phyloP scores from a whole-genome alignment of 2,888 invertebrate genomes.

The Mylabris sibirica region DNA sequence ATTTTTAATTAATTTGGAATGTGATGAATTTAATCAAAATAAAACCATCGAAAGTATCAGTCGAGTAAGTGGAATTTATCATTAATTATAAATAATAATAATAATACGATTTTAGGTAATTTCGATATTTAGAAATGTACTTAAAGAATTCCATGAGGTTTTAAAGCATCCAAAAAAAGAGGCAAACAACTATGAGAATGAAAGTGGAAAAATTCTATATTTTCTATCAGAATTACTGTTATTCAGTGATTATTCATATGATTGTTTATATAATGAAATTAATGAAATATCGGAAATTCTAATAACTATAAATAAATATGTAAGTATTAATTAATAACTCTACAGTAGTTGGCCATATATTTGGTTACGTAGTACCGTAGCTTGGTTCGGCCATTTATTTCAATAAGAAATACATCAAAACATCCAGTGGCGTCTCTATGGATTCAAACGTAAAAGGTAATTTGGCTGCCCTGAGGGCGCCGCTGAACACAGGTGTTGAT shows the following conservation, averaged over 20 bases:
- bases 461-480: no score
- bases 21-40: constrained; percentile 38
- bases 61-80: constrained; percentile 36
- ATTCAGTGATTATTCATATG: constrained; percentile 39
- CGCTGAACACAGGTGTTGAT: no score
- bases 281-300: neutral
- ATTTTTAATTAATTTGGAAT: constrained; percentile 39
- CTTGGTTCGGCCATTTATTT: no score
- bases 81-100: neutral
- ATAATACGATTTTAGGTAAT: constrained; percentile 42
- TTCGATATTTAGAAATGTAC: constrained; percentile 39
- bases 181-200: constrained; percentile 44
- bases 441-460: no score
- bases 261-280: constrained; percentile 25
- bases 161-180: constrained; percentile 46
- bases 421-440: no score
- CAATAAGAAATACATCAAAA: no score
- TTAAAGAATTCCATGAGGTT: constrained; percentile 45
- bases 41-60: constrained; percentile 38
- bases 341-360: no score
- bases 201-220: constrained; percentile 46
- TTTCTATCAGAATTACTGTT: constrained; percentile 47
- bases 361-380: no score
- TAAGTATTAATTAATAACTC: neutral
- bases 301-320: neutral